A percentile compares a stretch with the other conserved stretches of the same genome.
phyloP scores from a whole-genome alignment of 2,888 invertebrate species.

The Mellilla xanthometata region DNA sequence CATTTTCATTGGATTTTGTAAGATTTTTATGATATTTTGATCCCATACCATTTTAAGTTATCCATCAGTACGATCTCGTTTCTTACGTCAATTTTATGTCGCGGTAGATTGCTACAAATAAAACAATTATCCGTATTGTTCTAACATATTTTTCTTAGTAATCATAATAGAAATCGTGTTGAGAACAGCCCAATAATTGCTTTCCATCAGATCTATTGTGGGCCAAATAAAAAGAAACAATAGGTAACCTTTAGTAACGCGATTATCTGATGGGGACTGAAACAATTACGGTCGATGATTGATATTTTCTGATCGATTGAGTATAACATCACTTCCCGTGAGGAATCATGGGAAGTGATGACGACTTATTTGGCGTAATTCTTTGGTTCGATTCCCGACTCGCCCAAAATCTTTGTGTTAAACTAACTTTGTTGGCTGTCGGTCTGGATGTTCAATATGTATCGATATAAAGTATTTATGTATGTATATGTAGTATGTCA shows the following conservation, averaged over 20 bases:
- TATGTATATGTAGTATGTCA: too few species aligned
- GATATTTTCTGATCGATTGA: slow-evolving; percentile 9
- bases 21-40: too few species aligned
- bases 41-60: too few species aligned
- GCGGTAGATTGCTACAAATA: slow-evolving; percentile 1
- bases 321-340: too few species aligned
- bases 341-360: too few species aligned
- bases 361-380: too few species aligned
- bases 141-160: slow-evolving; percentile 3
- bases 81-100: not conserved
- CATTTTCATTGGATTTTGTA: too few species aligned
- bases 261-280: slow-evolving; percentile 17
- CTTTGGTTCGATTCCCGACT: too few species aligned
- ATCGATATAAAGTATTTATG: too few species aligned
- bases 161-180: slow-evolving; percentile 14
- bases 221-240: slow-evolving; percentile 18
- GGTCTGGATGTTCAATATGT: too few species aligned
- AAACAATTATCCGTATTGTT: not conserved
- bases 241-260: slow-evolving; percentile 19
- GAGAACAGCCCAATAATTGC: slow-evolving; percentile 12
- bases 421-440: too few species aligned
- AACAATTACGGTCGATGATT: slow-evolving; percentile 17
- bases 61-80: not conserved
- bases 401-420: too few species aligned
- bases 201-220: slow-evolving; percentile 16